These are phyloP conservation scores for Lamprotornis superbus DNA, from an alignment of 2,113 vertebrate genomes.

Conservation along the genomic window DNA sequence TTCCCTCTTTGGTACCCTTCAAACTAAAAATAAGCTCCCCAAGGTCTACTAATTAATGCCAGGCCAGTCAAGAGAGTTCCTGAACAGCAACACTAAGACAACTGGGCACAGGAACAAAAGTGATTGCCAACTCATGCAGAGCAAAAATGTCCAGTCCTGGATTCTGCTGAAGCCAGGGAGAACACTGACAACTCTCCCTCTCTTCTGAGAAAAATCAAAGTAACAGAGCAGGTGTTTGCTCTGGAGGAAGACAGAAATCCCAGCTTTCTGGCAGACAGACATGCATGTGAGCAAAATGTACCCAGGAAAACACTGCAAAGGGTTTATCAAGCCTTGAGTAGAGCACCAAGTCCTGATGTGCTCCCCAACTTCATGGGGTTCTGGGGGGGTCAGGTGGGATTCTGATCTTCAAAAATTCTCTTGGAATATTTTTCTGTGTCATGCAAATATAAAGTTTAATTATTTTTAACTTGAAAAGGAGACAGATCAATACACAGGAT, in stretches of 20 bases:
- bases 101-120: background rate
- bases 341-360: background rate
- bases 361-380: background rate
- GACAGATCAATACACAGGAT: background rate
- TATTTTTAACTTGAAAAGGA: slow-evolving; percentile 55
- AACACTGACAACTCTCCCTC: background rate
- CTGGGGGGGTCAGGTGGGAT: background rate
- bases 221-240: background rate
- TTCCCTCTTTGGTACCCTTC: background rate
- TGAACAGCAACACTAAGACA: background rate
- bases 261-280: background rate
- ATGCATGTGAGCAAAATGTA: background rate
- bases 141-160: background rate
- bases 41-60: background rate
- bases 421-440: background rate
- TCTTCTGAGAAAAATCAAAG: slow-evolving; percentile 33
- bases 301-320: background rate
- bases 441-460: slow-evolving; percentile 45
- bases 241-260: background rate
- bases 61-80: slow-evolving; percentile 36
- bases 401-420: background rate
- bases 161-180: slow-evolving; percentile 17
- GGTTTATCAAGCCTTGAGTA: background rate
- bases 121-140: background rate
- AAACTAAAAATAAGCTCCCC: slow-evolving; percentile 17